Evolutionary conservation across 2,797 vertebrate genomes (phyloP).

Genomic region (Artibeus lituratus): DNA sequence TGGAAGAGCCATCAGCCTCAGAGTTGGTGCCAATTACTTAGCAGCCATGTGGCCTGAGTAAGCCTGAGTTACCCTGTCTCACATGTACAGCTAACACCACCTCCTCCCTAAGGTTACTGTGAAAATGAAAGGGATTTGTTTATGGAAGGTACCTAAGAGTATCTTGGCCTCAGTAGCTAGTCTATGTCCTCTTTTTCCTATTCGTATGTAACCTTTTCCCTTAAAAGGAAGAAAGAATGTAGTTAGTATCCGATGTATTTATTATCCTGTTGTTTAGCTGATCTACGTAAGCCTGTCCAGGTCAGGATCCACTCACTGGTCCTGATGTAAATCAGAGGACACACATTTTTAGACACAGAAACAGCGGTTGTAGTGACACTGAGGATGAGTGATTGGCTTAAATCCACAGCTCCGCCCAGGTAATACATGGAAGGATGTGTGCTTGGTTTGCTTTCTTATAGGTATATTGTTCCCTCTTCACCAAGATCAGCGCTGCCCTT

Average conservation of each 20-base stretch:
- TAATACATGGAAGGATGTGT: not conserved
- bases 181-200: not conserved
- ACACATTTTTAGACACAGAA: not conserved
- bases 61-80: not conserved
- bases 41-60: not conserved
- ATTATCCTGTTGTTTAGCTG: not conserved
- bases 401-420: not conserved
- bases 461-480: not conserved
- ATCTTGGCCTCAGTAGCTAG: not conserved
- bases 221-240: conserved; percentile 23
- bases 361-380: not conserved
- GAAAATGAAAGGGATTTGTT: conserved; percentile 1
- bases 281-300: not conserved
- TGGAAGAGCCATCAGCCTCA: not conserved
- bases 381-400: not conserved
- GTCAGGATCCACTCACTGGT: not conserved
- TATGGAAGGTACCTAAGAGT: not conserved
- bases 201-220: not conserved
- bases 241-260: not conserved
- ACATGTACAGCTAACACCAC: not conserved
- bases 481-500: not conserved
- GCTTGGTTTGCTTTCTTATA: not conserved
- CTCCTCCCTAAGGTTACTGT: not conserved
- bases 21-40: not conserved
- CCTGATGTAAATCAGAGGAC: not conserved